Evolutionary conservation across 2,113 vertebrate genomes (phyloP), one percentile per base, ranked within the genome.

Genomic region (Cranoglanis bouderius): DNA sequence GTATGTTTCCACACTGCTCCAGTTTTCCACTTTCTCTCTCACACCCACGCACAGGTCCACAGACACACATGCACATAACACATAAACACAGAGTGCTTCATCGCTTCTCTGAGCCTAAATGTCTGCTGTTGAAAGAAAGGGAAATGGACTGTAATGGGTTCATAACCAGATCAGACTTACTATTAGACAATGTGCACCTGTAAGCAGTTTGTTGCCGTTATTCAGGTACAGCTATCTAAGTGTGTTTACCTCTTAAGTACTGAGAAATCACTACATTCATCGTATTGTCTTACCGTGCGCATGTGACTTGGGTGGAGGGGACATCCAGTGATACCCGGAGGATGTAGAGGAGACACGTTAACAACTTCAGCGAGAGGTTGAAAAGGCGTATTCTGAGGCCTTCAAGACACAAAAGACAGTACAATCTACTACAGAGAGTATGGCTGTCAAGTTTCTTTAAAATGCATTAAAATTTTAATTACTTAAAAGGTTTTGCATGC

Each of bases 351-450:
- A 95, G 96, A 85, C 98, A 99, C 88, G 98, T 98, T 86, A 99
- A 96, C 51, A 99, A 96, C 96, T 99, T 99, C 94, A 99, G 94
- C 0, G 97, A 98, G 92, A 99, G 98, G 95, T 98, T 99, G 95
- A 99, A 98, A 85, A 99, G 94, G 32, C 98, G 97, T 89, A 99
- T 99, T 94, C 98, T 95, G 92, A 99, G 95, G 91, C 98, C 98
- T 99, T 93, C 0, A 1, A 83, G 35, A 83, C 10, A 91, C 24
- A 82, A 32, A 80, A 85, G 32, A 59, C 26, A 75, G 65, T 82
- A 29, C 61, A 29, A 29, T n/a, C 43, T 82, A 35, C 35, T 43
- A 46, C 40, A 67, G 32, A 57, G 16, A 82, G 8, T 24, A 59
- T 4, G 1, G 1, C 40, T 51, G 43, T 24, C 26, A 51, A 4